Base-by-base conservation (phyloP, 2,797 vertebrate species). In the Lepidocolaptes lacrymiger region DNA sequence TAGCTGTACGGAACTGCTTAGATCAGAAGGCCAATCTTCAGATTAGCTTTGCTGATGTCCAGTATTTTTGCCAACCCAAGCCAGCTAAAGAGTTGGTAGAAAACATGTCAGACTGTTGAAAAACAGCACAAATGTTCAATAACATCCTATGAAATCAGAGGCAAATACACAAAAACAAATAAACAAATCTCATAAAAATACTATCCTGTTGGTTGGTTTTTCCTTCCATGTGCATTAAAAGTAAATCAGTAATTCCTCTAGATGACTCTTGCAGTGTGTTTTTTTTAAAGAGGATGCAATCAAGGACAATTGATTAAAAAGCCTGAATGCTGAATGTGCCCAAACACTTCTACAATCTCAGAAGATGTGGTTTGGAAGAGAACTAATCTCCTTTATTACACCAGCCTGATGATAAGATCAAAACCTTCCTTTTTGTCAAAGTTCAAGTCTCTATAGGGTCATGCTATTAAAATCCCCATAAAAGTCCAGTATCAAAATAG, bases 251-350 rank as follows among this genome's bases (percentile, higher is more conserved):
- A 67, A 58, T 67, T 83, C 27, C 39, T 69, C 51, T 14, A 72
- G 36, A 49, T 43, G 39, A 41, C 63, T 76, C 39, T 15, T 58
- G 48, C 49, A 64, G 30, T 5, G 46, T 48, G 22, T 85, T 94
- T 79, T 68, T 51, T 79, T 68, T 51, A 43, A 92, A 81, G 63
- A 64, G 51, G 52, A 10, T 96, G 64, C 27, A 58, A 69, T 66
- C 64, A 85, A 83, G 61, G 75, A 58, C 64, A 85, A 86, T 67
- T 89, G 71, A 93, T 76, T 87, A 55, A 87, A 79, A 85, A 74
- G 37, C 12, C 49, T 61, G 51, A 74, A 87, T 32, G 71, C 41
- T 71, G 64, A 63, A 91, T 32, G 27, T 52, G n/a, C 36, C 79
- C 64, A 37, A 79, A 64, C 22, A n/a, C 20, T 94, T 68, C 58